phyloP scores from a whole-genome alignment of 2,113 vertebrate genomes.

The Ammospiza caudacuta region DNA sequence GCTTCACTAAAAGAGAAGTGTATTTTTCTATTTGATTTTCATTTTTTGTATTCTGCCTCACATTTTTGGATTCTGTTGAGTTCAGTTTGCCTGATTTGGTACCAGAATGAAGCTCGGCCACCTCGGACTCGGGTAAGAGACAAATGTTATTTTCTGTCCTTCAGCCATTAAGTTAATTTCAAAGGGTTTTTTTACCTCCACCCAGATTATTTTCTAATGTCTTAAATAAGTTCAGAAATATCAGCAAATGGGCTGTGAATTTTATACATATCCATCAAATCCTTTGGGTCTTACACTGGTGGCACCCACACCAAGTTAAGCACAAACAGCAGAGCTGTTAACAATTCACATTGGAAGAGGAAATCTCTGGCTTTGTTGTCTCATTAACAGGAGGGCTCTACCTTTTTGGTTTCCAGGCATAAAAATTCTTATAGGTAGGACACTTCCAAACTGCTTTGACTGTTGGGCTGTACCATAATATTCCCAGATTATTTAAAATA shows the following conservation, averaged over 20 bases:
- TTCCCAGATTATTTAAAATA: background rate
- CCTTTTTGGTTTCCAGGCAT: too few relatives aligned
- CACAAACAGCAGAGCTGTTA: background rate
- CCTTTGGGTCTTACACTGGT: background rate
- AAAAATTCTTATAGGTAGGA: too few relatives aligned
- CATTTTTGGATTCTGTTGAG: background rate
- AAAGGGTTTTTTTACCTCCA: background rate
- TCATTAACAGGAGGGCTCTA: too few relatives aligned
- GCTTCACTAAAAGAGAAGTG: constrained; percentile 20
- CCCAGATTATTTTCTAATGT: background rate
- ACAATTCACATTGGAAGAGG: background rate
- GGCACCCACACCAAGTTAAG: background rate
- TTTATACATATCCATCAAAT: background rate
- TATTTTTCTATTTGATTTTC: constrained; percentile 23
- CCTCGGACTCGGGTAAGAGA: constrained; percentile 47
- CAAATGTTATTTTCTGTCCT: background rate
- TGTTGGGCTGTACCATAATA: background rate
- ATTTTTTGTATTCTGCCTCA: background rate
- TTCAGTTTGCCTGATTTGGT: background rate
- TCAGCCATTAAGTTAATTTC: background rate
- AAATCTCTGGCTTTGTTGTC: background rate
- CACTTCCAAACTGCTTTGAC: too few relatives aligned
- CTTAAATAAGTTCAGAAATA: background rate
- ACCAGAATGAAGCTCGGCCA: background rate
- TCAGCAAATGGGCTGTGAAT: background rate